These are phyloP conservation scores for Enoplosus armatus DNA, from an alignment of 2,797 vertebrate genomes.

Conservation along the genomic window DNA sequence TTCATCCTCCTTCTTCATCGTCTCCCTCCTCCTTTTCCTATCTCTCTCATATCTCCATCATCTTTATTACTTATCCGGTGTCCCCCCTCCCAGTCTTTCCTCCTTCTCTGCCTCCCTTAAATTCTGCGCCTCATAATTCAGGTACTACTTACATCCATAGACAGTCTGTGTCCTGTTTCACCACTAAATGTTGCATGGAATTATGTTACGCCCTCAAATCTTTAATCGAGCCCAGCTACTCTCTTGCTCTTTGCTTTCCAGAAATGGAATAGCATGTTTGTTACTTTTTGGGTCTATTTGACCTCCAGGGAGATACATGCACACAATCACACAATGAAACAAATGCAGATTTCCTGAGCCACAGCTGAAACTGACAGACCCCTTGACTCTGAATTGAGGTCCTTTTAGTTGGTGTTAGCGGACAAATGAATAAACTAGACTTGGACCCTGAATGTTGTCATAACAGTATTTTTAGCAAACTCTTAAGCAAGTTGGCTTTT, in stretches of 20 bases:
- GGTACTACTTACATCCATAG: constrained; percentile 22
- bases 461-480: background rate
- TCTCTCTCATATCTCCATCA: constrained; percentile 43
- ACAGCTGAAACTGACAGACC: background rate
- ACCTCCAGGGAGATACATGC: constrained; percentile 9
- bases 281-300: constrained; percentile 19
- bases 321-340: constrained; percentile 14
- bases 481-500: background rate
- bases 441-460: background rate
- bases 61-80: constrained; percentile 50
- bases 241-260: constrained; percentile 33
- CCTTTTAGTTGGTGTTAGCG: background rate
- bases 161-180: constrained; percentile 55
- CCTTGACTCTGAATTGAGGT: background rate
- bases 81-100: background rate
- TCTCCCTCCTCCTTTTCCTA: background rate
- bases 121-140: constrained; percentile 54
- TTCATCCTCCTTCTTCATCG: constrained; percentile 11
- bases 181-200: constrained; percentile 59
- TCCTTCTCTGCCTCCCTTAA: constrained; percentile 14
- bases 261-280: constrained; percentile 51
- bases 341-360: constrained; percentile 3
- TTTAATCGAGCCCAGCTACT: constrained; percentile 42
- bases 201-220: constrained; percentile 43
- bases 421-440: background rate